Evolutionary conservation across 2,113 vertebrate genomes (phyloP).

Genomic region (Collichthys lucidus): DNA sequence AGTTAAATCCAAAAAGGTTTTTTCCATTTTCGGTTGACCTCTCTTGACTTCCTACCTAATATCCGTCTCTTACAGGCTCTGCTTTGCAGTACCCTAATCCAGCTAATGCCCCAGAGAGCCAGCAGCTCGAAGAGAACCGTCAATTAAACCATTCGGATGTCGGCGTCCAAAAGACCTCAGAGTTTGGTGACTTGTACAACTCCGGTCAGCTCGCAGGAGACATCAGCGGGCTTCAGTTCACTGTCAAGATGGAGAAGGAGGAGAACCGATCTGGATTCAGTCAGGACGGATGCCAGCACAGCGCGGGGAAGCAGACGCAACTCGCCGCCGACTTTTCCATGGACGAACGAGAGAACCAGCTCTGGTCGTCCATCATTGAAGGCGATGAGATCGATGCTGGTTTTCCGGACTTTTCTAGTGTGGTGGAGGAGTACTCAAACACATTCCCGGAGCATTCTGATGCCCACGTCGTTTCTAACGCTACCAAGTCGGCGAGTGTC

Average conservation of each 20-base stretch:
- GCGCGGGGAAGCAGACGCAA: slow-evolving; percentile 48
- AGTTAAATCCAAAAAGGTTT: background rate
- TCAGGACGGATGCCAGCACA: slow-evolving; percentile 69
- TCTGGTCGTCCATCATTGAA: slow-evolving; percentile 78
- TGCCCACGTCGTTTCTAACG: slow-evolving; percentile 21
- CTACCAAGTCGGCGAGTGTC: background rate
- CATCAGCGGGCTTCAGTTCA: slow-evolving; percentile 58
- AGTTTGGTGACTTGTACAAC: slow-evolving; percentile 50
- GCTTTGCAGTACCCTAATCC: slow-evolving; percentile 43
- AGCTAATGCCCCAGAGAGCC: slow-evolving; percentile 25
- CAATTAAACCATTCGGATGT: slow-evolving; percentile 47
- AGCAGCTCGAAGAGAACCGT: slow-evolving; percentile 35
- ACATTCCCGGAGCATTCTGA: slow-evolving; percentile 61
- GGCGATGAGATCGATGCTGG: slow-evolving; percentile 74
- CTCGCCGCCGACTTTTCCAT: slow-evolving; percentile 59
- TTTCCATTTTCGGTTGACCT: background rate
- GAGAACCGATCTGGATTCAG: slow-evolving; percentile 54
- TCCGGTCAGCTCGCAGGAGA: slow-evolving; percentile 44
- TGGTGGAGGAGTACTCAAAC: slow-evolving; percentile 78
- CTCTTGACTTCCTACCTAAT: background rate
- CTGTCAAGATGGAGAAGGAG: slow-evolving; percentile 77
- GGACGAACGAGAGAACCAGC: slow-evolving; percentile 75
- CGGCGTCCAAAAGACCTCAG: slow-evolving; percentile 35
- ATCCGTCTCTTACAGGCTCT: slow-evolving; percentile 35
- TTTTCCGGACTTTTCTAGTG: slow-evolving; percentile 79